Evolutionary conservation across 1,140 invertebrate species (phyloP).

Genomic region (Epicauta chinensis): DNA sequence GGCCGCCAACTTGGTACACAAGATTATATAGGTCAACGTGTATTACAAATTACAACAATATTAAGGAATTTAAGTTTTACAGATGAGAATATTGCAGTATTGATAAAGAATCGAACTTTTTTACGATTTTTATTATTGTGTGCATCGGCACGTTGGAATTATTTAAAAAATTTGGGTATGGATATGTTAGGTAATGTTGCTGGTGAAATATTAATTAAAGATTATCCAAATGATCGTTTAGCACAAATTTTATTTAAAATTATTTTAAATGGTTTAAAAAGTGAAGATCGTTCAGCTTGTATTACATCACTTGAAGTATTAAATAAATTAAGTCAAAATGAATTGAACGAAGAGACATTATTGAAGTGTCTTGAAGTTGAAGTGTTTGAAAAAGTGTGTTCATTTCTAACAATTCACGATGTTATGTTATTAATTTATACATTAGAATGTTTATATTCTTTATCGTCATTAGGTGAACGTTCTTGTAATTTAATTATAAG

Average conservation of each 20-base stretch:
- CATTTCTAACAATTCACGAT: slow-evolving; percentile 84
- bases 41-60: slow-evolving; percentile 77
- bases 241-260: slow-evolving; percentile 63
- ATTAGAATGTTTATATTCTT: slow-evolving; percentile 89
- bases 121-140: slow-evolving; percentile 85
- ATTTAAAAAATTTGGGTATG: slow-evolving; percentile 65
- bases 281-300: slow-evolving; percentile 80
- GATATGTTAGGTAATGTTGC: slow-evolving; percentile 91
- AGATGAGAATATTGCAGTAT: slow-evolving; percentile 72
- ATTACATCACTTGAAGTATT: slow-evolving; percentile 81
- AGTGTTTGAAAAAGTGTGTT: slow-evolving; percentile 71
- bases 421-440: slow-evolving; percentile 92
- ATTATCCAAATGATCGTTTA: slow-evolving; percentile 59
- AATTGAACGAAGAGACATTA: slow-evolving; percentile 77
- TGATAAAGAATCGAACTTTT: slow-evolving; percentile 78
- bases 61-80: slow-evolving; percentile 91
- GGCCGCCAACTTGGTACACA: slow-evolving; percentile 60
- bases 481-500: slow-evolving; percentile 82
- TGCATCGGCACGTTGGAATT: slow-evolving; percentile 71
- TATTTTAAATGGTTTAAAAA: slow-evolving; percentile 69
- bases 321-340: slow-evolving; percentile 79
- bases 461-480: slow-evolving; percentile 84
- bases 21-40: slow-evolving; percentile 74
- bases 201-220: slow-evolving; percentile 67
- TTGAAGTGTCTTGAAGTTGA: slow-evolving; percentile 58